phyloP scores from a whole-genome alignment of 2,113 vertebrate genomes.

The Morphnarchus princeps region DNA sequence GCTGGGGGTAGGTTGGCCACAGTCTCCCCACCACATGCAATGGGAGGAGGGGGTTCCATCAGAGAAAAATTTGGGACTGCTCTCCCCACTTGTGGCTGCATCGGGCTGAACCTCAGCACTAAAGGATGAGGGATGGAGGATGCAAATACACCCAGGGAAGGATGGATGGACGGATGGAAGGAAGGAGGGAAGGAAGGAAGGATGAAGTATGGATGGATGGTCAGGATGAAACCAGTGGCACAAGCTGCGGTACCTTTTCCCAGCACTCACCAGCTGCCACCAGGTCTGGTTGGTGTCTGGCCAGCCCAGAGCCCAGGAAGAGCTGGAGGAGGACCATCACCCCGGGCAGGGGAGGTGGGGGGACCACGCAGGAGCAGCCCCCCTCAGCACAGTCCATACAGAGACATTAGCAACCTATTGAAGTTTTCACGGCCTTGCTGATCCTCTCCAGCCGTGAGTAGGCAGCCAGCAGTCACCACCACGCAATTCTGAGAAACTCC shows the following conservation, averaged over 20 bases:
- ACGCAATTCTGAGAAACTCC: background rate
- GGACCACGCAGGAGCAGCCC: background rate
- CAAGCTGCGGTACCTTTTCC: background rate
- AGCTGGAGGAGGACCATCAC: background rate
- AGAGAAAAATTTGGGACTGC: background rate
- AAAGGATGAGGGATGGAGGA: background rate
- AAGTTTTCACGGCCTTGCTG: background rate
- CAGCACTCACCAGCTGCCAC: background rate
- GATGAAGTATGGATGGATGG: background rate
- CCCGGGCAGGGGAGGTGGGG: background rate
- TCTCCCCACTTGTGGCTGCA: background rate
- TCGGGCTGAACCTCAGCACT: background rate
- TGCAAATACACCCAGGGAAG: background rate
- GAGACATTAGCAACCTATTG: background rate
- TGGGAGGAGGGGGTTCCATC: background rate
- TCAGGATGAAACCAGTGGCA: background rate
- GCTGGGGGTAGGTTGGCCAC: background rate
- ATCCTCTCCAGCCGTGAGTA: background rate
- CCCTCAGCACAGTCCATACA: rapidly evolving
- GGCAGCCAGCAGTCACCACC: background rate
- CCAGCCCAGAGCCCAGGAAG: background rate
- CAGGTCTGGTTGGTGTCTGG: background rate
- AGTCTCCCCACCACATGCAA: too few species aligned
- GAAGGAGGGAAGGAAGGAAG: too few species aligned
- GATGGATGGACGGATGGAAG: too few species aligned